phyloP scores from a whole-genome alignment of 2,797 vertebrate species.

The Falco novaeseelandiae region DNA sequence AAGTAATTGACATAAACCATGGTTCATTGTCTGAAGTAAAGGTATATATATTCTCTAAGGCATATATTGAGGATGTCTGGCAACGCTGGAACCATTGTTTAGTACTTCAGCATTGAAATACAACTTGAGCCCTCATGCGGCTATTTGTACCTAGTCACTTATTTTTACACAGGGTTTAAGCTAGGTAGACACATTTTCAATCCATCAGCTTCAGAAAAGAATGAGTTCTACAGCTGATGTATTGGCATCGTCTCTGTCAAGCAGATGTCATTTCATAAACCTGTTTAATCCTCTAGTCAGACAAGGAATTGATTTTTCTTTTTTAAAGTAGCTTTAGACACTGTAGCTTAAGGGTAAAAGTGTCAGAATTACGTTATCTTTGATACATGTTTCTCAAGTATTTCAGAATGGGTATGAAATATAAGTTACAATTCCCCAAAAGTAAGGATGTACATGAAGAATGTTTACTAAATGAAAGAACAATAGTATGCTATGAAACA shows the following conservation, averaged over 20 bases:
- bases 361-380: background rate
- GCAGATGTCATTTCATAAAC: background rate
- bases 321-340: background rate
- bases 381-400: background rate
- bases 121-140: background rate
- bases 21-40: background rate
- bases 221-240: background rate
- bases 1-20: background rate
- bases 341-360: background rate
- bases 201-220: background rate
- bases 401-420: background rate
- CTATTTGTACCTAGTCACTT: background rate
- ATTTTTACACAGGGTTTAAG: background rate
- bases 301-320: background rate
- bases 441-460: background rate
- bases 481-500: background rate
- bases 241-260: background rate
- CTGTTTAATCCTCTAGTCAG: background rate
- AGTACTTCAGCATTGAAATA: background rate
- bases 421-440: background rate
- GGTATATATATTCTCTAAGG: background rate
- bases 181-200: background rate
- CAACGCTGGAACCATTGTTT: background rate
- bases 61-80: background rate
- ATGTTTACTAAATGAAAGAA: background rate